Evolutionary conservation across 2,888 invertebrate genomes (phyloP).

Genomic region (Helleia helle): DNA sequence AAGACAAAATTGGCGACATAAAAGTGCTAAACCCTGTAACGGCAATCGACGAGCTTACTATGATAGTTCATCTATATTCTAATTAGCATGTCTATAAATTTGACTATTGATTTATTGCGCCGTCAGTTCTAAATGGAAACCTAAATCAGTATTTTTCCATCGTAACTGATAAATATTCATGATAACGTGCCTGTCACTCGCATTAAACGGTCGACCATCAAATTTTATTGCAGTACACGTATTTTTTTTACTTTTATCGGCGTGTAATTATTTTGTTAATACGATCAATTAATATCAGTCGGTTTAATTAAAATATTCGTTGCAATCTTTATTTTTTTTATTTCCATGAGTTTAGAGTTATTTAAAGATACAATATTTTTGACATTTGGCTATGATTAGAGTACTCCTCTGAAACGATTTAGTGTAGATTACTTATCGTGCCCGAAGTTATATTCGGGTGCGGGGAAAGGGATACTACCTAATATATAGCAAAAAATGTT

Average conservation of each 20-base stretch:
- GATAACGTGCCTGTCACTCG: slow-evolving; percentile 30
- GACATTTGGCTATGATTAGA: no score
- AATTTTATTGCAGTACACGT: slow-evolving; percentile 1
- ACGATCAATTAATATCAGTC: background rate
- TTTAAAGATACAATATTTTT: no score
- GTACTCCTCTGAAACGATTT: no score
- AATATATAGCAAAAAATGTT: no score
- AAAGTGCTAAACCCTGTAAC: no score
- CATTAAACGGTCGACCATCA: background rate
- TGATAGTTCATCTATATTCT: slow-evolving; percentile 2
- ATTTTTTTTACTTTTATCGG: background rate
- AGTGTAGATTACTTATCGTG: no score
- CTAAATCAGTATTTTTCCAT: slow-evolving; percentile 51
- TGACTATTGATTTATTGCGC: slow-evolving; percentile 30
- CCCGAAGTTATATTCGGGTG: no score
- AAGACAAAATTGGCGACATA: no score
- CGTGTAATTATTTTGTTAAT: background rate
- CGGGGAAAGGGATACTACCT: no score
- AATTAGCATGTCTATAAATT: slow-evolving; percentile 6
- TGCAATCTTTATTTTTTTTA: no score
- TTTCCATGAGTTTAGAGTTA: no score
- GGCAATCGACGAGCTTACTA: no score
- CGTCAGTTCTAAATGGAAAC: slow-evolving; percentile 25
- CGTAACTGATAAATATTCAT: slow-evolving; percentile 59
- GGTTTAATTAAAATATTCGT: background rate